Percentiles rank a stretch among this genome's conserved stretches.
These are phyloP conservation scores for Fopius arisanus DNA, from an alignment of 1,140 invertebrate species.

Conservation along the genomic window DNA sequence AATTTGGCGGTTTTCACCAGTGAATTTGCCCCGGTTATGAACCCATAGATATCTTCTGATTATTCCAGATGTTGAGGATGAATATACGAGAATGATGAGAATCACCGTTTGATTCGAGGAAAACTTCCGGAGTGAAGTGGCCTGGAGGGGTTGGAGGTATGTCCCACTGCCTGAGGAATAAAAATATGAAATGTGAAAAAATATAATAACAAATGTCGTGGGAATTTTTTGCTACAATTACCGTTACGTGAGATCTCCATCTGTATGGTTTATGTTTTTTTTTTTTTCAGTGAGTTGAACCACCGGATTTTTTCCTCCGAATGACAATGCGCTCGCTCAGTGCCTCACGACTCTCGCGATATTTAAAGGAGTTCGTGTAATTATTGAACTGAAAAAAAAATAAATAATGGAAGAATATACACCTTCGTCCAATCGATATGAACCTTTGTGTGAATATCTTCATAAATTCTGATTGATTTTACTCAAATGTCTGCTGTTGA, in stretches of 20 bases:
- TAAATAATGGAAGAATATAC: no score
- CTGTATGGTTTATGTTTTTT: constrained; percentile 26
- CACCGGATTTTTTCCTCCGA: constrained; percentile 25
- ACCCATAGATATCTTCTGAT: neutral
- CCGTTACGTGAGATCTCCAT: constrained; percentile 33
- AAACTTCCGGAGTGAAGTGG: constrained; percentile 23
- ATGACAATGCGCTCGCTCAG: constrained; percentile 29
- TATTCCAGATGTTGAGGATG: neutral
- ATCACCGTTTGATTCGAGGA: constrained; percentile 9
- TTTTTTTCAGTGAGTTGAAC: constrained; percentile 34
- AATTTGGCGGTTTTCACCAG: neutral
- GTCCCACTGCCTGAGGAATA: neutral
- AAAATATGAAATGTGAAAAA: constrained; percentile 5
- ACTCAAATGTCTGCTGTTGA: no score
- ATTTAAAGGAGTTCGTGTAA: constrained; percentile 41
- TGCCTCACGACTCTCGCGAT: constrained; percentile 36
- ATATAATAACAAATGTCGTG: constrained; percentile 22
- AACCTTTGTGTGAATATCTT: no score
- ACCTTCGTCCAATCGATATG: no score
- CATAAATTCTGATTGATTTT: no score
- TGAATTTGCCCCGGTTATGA: neutral
- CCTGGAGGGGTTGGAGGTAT: neutral
- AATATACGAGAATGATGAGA: constrained; percentile 4
- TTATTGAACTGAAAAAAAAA: neutral
- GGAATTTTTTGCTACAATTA: constrained; percentile 23